Conservation (phyloP, 1,140 invertebrate species). For the Centruroides vittatus region DNA sequence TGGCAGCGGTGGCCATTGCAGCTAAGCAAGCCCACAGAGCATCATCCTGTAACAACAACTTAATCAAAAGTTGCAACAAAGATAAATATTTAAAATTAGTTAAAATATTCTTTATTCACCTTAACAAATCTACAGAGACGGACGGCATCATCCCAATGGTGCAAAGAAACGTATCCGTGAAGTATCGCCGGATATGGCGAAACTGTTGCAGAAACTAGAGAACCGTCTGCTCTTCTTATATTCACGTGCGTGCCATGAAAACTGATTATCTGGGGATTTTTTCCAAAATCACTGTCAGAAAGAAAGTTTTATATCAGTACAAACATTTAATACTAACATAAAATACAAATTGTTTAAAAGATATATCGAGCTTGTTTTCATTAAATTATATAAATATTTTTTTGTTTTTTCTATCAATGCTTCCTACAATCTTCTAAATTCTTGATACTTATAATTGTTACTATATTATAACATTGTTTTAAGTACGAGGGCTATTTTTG, state of each 20-base stretch:
- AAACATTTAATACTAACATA: too few relatives aligned
- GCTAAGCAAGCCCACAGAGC: conserved; percentile 80
- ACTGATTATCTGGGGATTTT: conserved; percentile 55
- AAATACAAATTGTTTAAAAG: too few relatives aligned
- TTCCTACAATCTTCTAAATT: too few relatives aligned
- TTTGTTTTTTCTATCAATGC: too few relatives aligned
- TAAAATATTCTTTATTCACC: conserved; percentile 30
- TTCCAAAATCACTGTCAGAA: conserved; percentile 53
- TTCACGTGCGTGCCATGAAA: conserved; percentile 65
- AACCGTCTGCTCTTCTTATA: conserved; percentile 52
- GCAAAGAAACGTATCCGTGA: conserved; percentile 43
- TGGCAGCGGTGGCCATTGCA: conserved; percentile 61
- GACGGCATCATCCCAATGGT: conserved; percentile 58
- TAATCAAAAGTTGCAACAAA: neutral
- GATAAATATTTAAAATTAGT: conserved; percentile 18
- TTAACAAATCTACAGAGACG: conserved; percentile 60
- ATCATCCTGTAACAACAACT: conserved; percentile 41
- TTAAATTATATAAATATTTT: too few relatives aligned
- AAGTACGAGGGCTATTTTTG: too few relatives aligned
- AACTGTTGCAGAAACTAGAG: conserved; percentile 44
- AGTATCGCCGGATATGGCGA: conserved; percentile 50
- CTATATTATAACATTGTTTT: too few relatives aligned
- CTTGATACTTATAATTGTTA: too few relatives aligned
- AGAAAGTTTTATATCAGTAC: too few relatives aligned
- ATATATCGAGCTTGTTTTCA: too few relatives aligned